A percentile compares a stretch with the other conserved stretches of the same genome.
phyloP scores from a whole-genome alignment of 30 jellyfish, hydroid and myxozoan species.

The Nemopilema nomurai region DNA sequence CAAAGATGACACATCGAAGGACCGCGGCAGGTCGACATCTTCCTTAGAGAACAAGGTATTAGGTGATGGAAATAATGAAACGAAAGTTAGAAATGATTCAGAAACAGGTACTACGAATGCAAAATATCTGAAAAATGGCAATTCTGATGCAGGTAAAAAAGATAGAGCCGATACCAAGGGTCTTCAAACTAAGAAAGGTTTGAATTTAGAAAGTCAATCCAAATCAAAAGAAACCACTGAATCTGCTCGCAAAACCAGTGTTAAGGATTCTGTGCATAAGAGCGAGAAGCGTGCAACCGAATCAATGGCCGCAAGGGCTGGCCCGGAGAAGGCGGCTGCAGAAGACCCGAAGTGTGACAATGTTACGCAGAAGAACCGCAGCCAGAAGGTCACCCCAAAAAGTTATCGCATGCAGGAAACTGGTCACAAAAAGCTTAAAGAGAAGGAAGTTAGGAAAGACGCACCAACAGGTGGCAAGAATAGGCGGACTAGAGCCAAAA shows the following conservation, averaged over 20 bases:
- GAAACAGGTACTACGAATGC: not conserved
- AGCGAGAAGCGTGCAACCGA: not conserved
- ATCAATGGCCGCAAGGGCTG: not conserved
- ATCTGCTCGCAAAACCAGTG: not conserved
- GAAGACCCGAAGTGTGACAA: not conserved
- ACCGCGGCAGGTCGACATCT: not conserved
- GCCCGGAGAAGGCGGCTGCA: not conserved
- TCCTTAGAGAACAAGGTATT: not conserved
- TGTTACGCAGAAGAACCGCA: not conserved
- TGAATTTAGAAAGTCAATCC: not conserved
- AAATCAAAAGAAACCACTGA: not conserved
- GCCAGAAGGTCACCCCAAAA: constrained; percentile 2
- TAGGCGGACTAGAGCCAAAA: not conserved
- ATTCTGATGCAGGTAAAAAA: not conserved
- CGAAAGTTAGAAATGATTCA: not conserved
- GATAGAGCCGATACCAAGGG: too few relatives aligned
- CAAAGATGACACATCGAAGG: not conserved
- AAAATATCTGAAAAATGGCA: not conserved
- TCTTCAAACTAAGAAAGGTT: not conserved
- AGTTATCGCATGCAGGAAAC: not conserved
- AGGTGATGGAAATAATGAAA: not conserved
- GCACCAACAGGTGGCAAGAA: not conserved
- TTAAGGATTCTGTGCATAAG: not conserved
- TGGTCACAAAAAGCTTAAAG: not conserved
- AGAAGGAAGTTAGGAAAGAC: not conserved